These are phyloP conservation scores for Leptinotarsa rubiginosa DNA, from an alignment of 2,888 invertebrate genomes.

Conservation along the genomic window DNA sequence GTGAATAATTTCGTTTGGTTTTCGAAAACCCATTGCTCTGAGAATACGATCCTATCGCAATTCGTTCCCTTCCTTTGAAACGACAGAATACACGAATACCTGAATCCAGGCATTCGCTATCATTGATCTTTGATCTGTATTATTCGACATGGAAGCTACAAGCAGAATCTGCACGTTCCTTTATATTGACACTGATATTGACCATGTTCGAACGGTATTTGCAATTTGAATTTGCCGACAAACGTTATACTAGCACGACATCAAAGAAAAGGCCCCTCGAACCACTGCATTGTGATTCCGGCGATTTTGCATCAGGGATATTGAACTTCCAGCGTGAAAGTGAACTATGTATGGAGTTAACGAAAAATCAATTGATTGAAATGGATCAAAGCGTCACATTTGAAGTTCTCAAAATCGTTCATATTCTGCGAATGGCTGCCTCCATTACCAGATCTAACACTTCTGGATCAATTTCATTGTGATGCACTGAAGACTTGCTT, in stretches of 20 bases:
- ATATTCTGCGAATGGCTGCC: too few relatives aligned
- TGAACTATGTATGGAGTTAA: too few relatives aligned
- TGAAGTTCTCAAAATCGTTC: too few relatives aligned
- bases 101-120: background rate
- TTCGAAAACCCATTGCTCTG: background rate
- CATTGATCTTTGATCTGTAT: background rate
- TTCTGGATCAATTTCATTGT: too few relatives aligned
- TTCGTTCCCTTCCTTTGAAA: background rate
- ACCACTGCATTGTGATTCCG: background rate
- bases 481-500: too few relatives aligned
- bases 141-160: slow-evolving; percentile 6
- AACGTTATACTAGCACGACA: background rate
- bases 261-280: background rate
- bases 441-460: too few relatives aligned
- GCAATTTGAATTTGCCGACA: background rate
- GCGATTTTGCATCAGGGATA: background rate
- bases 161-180: background rate
- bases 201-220: background rate
- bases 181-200: background rate
- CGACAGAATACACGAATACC: background rate
- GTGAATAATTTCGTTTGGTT: background rate
- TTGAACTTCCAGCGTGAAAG: background rate
- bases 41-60: background rate
- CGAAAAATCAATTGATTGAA: too few relatives aligned
- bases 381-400: too few relatives aligned